phyloP scores from a whole-genome alignment of 1,140 invertebrate genomes.

The Drosophila busckii region DNA sequence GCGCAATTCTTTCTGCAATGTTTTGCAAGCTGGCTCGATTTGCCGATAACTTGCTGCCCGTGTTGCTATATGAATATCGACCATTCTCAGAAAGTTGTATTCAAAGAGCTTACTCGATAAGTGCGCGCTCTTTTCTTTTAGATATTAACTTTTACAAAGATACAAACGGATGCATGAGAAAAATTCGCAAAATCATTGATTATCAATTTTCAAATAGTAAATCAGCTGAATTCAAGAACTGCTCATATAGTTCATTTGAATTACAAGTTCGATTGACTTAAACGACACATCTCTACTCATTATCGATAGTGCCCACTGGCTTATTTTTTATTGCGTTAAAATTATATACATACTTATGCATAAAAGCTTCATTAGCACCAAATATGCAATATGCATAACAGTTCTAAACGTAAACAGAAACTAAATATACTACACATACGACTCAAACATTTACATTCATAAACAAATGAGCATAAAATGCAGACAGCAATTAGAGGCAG shows the following conservation, averaged over 20 bases:
- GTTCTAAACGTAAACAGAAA: constrained; percentile 22
- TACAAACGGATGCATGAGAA: too few relatives aligned
- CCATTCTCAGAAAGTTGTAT: too few relatives aligned
- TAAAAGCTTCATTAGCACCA: constrained; percentile 4
- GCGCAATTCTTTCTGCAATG: constrained; percentile 74
- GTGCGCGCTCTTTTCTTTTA: too few relatives aligned
- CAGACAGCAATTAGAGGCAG: constrained; percentile 37
- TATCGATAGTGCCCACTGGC: constrained; percentile 3
- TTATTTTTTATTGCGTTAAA: constrained; percentile 33
- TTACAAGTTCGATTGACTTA: too few relatives aligned
- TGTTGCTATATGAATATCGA: background rate
- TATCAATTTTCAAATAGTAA: too few relatives aligned
- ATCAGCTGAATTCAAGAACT: too few relatives aligned
- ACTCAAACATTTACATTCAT: background rate
- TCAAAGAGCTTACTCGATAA: too few relatives aligned
- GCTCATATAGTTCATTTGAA: too few relatives aligned
- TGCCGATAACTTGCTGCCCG: background rate
- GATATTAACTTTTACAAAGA: too few relatives aligned
- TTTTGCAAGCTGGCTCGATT: constrained; percentile 41
- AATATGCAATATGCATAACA: constrained; percentile 36
- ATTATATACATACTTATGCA: constrained; percentile 35
- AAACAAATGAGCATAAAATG: constrained; percentile 19
- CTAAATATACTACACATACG: background rate
- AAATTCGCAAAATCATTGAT: too few relatives aligned
- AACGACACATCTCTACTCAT: constrained; percentile 1